Conservation (phyloP, 1,140 invertebrate genomes). For the Aculops lycopersici region DNA sequence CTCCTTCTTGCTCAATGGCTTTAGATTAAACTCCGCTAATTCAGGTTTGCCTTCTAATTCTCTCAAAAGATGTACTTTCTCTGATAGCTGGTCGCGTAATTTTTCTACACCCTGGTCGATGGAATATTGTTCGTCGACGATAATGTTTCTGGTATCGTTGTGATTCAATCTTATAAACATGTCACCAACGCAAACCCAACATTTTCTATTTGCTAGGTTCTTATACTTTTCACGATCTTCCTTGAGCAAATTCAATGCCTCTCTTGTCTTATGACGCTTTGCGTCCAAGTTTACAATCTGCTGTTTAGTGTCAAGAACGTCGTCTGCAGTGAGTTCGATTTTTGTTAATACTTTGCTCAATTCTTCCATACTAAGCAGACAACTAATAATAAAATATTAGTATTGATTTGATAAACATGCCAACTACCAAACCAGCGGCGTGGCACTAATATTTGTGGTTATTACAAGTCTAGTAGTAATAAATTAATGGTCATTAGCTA, state of each 20-base stretch:
- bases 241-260: neutral
- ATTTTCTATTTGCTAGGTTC: no score
- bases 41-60: neutral
- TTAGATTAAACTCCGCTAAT: neutral
- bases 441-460: no score
- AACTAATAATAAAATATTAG: no score
- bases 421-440: no score
- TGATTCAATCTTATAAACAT: neutral
- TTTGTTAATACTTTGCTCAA: neutral
- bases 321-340: neutral
- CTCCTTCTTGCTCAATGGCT: neutral
- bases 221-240: neutral
- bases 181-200: neutral
- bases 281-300: neutral
- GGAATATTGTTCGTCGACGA: neutral
- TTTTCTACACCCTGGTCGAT: neutral
- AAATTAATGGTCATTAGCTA: no score
- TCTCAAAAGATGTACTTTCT: neutral
- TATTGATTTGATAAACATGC: no score
- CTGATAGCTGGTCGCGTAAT: neutral
- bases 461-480: no score
- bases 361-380: no score
- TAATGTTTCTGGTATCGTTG: neutral
- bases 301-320: neutral
- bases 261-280: neutral